Percentiles rank a stretch among this genome's conserved stretches.
Conservation (phyloP, 2,888 invertebrate genomes). For the Didymodactylos carnosus region DNA sequence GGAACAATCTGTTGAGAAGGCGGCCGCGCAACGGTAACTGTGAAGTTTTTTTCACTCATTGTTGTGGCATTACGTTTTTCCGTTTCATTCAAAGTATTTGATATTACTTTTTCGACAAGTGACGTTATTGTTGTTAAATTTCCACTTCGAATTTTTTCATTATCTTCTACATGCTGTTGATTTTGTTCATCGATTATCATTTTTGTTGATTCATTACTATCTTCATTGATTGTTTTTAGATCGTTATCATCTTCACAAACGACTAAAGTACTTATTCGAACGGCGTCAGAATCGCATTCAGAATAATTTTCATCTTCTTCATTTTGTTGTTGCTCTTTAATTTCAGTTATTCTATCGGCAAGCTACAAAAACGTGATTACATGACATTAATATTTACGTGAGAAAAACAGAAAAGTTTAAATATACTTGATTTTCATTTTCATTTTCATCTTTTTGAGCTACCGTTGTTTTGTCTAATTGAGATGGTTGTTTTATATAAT, state of each 20-base stretch:
- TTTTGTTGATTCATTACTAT: not conserved
- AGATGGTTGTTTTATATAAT: not conserved
- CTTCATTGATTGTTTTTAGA: not conserved
- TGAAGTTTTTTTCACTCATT: no score
- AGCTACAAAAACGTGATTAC: no score
- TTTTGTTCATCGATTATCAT: not conserved
- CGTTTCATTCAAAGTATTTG: not conserved
- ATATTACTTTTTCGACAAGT: not conserved
- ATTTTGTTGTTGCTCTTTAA: no score
- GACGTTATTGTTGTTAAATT: not conserved
- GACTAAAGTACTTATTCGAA: no score
- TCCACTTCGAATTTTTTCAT: not conserved
- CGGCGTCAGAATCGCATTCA: not conserved
- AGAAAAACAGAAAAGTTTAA: no score
- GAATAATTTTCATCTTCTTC: not conserved
- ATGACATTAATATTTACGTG: no score
- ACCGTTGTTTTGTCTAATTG: no score
- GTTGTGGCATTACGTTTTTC: not conserved
- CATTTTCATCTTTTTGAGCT: no score
- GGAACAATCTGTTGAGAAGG: no score
- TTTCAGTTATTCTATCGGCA: no score
- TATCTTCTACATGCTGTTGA: not conserved
- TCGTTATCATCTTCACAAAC: not conserved
- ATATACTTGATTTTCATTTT: no score
- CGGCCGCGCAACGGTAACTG: no score